Conservation (phyloP, 2,888 invertebrate species). For the Tachina fera region DNA sequence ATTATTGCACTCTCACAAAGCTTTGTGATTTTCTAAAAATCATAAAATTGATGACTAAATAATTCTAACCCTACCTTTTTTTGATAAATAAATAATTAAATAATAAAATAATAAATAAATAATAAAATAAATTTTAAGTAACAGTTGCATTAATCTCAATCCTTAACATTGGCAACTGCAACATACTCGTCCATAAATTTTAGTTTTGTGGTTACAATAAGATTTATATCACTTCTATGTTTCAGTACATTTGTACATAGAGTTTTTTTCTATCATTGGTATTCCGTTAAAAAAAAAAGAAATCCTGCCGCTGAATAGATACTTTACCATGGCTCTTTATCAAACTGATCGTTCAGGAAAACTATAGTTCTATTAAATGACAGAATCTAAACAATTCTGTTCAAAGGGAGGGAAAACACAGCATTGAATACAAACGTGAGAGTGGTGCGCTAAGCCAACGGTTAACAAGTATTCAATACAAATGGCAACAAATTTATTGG, state of each 20-base stretch:
- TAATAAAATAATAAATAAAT: too few species aligned
- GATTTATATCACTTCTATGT: slow-evolving; percentile 11
- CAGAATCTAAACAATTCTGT: slow-evolving; percentile 12
- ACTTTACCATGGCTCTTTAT: slow-evolving; percentile 13
- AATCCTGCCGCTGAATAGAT: background rate
- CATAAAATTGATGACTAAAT: too few species aligned
- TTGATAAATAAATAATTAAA: too few species aligned
- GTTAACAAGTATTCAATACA: background rate
- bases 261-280: background rate
- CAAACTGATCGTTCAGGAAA: slow-evolving; percentile 31
- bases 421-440: slow-evolving; percentile 2
- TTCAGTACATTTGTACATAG: background rate
- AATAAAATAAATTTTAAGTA: background rate
- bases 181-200: background rate
- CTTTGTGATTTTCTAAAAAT: too few species aligned
- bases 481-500: background rate
- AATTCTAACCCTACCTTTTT: too few species aligned
- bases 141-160: background rate
- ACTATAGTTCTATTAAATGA: slow-evolving; percentile 25
- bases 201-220: slow-evolving; percentile 10
- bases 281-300: slow-evolving; percentile 9
- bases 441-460: background rate
- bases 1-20: too few species aligned
- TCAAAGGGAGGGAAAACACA: background rate
- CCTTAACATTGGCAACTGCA: background rate